phyloP scores from a whole-genome alignment of 2,113 vertebrate genomes.

The Malurus melanocephalus region DNA sequence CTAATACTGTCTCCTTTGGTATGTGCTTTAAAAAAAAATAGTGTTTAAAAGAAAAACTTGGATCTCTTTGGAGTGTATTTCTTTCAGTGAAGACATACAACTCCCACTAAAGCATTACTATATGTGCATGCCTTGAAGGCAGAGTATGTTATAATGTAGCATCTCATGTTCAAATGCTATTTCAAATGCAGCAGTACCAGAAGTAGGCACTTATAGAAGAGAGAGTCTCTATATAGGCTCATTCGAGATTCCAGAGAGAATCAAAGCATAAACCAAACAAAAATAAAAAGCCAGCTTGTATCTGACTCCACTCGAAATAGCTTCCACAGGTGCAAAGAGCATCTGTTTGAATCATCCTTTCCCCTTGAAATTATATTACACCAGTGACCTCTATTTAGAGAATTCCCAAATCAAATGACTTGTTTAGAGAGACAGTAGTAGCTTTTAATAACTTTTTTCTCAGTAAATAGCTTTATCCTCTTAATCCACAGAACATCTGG shows the following conservation, averaged over 20 bases:
- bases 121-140: slow-evolving; percentile 11
- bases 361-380: background rate
- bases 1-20: background rate
- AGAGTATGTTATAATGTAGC: background rate
- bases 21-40: background rate
- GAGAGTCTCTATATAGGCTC: background rate
- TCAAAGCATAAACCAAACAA: slow-evolving; percentile 55
- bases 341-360: slow-evolving; percentile 50
- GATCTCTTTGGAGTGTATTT: background rate
- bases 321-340: slow-evolving; percentile 42
- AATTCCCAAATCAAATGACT: slow-evolving; percentile 40
- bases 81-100: background rate
- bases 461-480: background rate
- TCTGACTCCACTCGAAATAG: slow-evolving; percentile 18
- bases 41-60: slow-evolving; percentile 13
- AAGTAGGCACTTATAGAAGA: slow-evolving; percentile 26
- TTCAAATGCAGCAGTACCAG: slow-evolving; percentile 16
- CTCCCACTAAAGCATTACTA: background rate
- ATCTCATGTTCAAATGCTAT: slow-evolving; percentile 4
- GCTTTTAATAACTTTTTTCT: background rate
- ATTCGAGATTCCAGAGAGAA: slow-evolving; percentile 37
- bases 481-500: background rate
- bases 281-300: slow-evolving; percentile 46
- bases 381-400: slow-evolving; percentile 10
- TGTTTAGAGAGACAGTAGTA: slow-evolving; percentile 1